Conservation (phyloP, 1,140 invertebrate species). For the Drosophila prosaltans region DNA sequence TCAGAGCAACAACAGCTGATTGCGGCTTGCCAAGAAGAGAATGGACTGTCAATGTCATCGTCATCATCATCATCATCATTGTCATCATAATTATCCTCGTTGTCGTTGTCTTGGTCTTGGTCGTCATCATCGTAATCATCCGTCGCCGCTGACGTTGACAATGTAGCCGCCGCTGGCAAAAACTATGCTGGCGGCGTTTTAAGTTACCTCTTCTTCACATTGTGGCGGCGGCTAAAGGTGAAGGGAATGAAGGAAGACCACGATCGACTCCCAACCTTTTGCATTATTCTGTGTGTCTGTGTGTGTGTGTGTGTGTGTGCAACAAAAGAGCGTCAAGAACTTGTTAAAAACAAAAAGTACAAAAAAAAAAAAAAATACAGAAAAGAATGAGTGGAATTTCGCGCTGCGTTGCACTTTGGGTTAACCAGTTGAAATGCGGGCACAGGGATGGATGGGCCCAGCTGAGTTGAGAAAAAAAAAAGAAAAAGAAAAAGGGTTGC, state of each 20-base stretch:
- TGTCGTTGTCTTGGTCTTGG: slow-evolving; percentile 52
- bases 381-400: slow-evolving; percentile 74
- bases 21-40: slow-evolving; percentile 20
- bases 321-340: slow-evolving; percentile 74
- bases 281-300: slow-evolving; percentile 54
- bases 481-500: slow-evolving; percentile 7
- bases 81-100: slow-evolving; percentile 19
- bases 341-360: slow-evolving; percentile 55
- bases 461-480: background rate
- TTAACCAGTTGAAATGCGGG: slow-evolving; percentile 24
- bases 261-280: slow-evolving; percentile 53
- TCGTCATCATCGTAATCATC: slow-evolving; percentile 35
- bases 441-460: slow-evolving; percentile 18
- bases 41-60: slow-evolving; percentile 46
- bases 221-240: slow-evolving; percentile 4
- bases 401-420: slow-evolving; percentile 75
- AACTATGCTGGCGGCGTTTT: slow-evolving; percentile 60
- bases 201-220: slow-evolving; percentile 36
- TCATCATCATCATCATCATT: slow-evolving; percentile 39
- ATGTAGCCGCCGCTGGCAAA: slow-evolving; percentile 33
- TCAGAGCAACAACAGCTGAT: slow-evolving; percentile 53
- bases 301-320: slow-evolving; percentile 29
- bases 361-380: slow-evolving; percentile 1
- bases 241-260: slow-evolving; percentile 33
- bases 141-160: slow-evolving; percentile 66